A percentile compares a stretch with the other conserved stretches of the same genome.
phyloP scores from a whole-genome alignment of 2,113 vertebrate genomes.

The Syngnathus scovelli region DNA sequence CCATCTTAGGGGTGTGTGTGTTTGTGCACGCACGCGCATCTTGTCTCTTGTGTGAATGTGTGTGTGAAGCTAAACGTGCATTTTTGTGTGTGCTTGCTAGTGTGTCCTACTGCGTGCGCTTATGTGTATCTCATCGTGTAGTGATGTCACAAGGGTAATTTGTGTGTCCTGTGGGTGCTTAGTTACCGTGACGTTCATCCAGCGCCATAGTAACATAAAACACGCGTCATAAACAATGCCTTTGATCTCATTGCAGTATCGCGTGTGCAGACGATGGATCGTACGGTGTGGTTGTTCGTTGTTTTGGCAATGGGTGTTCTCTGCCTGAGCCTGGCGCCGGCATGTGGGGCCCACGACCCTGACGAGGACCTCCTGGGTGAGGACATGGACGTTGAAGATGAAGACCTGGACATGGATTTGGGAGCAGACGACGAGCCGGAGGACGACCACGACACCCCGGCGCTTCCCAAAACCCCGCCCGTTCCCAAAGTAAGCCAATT shows the following conservation, averaged over 20 bases:
- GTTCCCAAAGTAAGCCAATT: conserved; percentile 79
- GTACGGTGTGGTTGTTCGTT: conserved; percentile 74
- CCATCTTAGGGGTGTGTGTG: no score
- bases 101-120: no score
- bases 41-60: no score
- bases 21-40: no score
- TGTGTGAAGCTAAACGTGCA: no score
- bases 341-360: conserved; percentile 71
- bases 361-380: conserved; percentile 56
- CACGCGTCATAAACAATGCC: neutral
- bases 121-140: no score
- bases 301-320: conserved; percentile 72
- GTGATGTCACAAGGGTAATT: neutral
- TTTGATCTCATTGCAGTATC: no score
- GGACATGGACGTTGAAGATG: conserved; percentile 78
- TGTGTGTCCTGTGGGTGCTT: neutral
- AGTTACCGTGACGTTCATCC: neutral
- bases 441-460: conserved; percentile 36
- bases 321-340: conserved; percentile 38
- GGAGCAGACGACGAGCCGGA: conserved; percentile 63
- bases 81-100: neutral
- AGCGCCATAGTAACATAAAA: neutral
- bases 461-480: conserved; percentile 59
- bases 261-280: conserved; percentile 80
- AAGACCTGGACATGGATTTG: conserved; percentile 75